A percentile compares a stretch with the other conserved stretches of the same genome.
Conservation (phyloP, 2,113 vertebrate species). For the Excalfactoria chinensis region DNA sequence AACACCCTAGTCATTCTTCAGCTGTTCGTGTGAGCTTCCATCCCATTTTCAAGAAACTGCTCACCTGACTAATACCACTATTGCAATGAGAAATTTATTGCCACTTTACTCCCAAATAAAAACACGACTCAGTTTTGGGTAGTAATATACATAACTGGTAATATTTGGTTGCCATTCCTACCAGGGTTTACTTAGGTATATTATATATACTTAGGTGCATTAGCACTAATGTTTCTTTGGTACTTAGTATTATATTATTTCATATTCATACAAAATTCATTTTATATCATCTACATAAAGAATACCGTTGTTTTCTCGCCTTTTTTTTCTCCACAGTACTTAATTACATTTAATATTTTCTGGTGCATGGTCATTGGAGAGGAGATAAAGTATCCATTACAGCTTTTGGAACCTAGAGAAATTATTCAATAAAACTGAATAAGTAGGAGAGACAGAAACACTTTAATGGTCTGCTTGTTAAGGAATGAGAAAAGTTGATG, state of each 20-base stretch:
- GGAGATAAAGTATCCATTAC: conserved; percentile 41
- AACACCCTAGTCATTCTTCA: neutral
- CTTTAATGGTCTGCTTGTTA: conserved; percentile 33
- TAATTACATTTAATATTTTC: conserved; percentile 57
- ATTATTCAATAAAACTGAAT: neutral
- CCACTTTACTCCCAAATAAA: neutral
- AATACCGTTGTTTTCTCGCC: conserved; percentile 1
- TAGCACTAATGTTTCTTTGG: neutral
- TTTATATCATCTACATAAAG: conserved; percentile 10
- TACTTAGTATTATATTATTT: conserved; percentile 45
- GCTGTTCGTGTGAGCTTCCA: neutral
- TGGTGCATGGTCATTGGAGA: conserved; percentile 27
- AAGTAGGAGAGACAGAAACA: neutral
- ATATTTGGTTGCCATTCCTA: neutral
- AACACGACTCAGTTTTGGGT: neutral
- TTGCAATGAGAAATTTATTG: neutral
- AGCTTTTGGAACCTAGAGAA: conserved; percentile 34
- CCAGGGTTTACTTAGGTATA: neutral
- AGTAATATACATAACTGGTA: neutral
- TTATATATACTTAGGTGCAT: neutral
- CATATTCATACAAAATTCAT: conserved; percentile 26
- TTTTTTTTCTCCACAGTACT: neutral
- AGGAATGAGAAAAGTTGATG: neutral
- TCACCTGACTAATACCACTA: neutral
- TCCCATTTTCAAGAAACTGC: neutral